Evolutionary conservation across 1,140 invertebrate species (phyloP).

Genomic region (Camponotus floridanus): DNA sequence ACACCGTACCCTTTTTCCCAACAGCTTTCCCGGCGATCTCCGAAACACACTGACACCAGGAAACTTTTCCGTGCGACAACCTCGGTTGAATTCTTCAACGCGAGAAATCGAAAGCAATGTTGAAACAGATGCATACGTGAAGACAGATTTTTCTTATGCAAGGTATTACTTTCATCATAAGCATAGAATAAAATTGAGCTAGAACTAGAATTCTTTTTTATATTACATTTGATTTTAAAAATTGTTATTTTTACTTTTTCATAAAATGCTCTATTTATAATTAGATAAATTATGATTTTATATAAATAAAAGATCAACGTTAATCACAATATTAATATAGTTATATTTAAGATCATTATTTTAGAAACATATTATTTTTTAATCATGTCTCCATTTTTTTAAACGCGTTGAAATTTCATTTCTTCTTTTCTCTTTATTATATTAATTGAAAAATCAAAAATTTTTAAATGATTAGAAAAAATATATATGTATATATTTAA

Average conservation of each 20-base stretch:
- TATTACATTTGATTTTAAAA: neutral
- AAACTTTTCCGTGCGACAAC: slow-evolving; percentile 11
- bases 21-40: neutral
- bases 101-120: slow-evolving; percentile 4
- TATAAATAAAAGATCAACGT: neutral
- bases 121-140: neutral
- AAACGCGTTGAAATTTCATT: neutral
- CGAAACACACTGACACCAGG: neutral
- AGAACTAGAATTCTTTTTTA: neutral
- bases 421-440: neutral
- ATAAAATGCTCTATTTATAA: neutral
- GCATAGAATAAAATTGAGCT: neutral
- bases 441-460: neutral
- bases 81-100: slow-evolving; percentile 22
- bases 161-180: neutral
- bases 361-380: neutral
- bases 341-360: slow-evolving; percentile 16
- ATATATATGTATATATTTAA: neutral
- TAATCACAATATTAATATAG: neutral
- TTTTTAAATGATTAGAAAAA: neutral
- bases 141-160: neutral
- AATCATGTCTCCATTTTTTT: neutral
- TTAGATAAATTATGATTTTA: neutral
- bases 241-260: neutral
- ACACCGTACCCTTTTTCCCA: slow-evolving; percentile 3